Evolutionary conservation across 35 echinoderm and acorn worm species (phyloP).

Genomic region (Stichopus chloronotus): DNA sequence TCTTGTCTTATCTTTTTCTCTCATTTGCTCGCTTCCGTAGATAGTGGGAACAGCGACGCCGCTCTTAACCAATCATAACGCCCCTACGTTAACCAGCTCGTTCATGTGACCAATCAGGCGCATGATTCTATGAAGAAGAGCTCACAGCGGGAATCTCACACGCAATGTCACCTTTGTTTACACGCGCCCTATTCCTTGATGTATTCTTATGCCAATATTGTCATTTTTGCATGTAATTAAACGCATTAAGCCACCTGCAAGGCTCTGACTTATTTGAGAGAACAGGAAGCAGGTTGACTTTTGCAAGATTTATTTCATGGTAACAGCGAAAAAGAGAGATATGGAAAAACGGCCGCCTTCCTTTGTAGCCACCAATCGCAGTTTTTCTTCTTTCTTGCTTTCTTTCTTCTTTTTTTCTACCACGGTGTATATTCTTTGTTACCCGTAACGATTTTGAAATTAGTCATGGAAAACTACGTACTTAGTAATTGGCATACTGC

Average conservation of each 20-base stretch:
- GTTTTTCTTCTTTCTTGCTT: not conserved
- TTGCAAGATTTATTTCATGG: constrained; percentile 19
- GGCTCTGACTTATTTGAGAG: not conserved
- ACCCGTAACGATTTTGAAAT: constrained; percentile 57
- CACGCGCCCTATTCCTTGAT: not conserved
- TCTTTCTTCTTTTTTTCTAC: not conserved
- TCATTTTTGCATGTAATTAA: constrained; percentile 59
- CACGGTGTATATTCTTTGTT: constrained; percentile 17
- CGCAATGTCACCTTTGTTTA: constrained; percentile 42
- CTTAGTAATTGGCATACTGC: constrained; percentile 30
- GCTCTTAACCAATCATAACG: constrained; percentile 46
- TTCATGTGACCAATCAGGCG: constrained; percentile 41
- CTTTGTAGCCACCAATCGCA: not conserved
- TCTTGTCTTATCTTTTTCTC: not conserved
- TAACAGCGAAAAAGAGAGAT: not conserved
- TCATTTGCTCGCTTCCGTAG: constrained; percentile 1
- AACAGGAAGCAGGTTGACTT: constrained; percentile 49
- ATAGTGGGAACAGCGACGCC: not conserved
- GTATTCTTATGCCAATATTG: constrained; percentile 55
- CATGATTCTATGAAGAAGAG: constrained; percentile 17
- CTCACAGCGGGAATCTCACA: constrained; percentile 42
- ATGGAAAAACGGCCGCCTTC: not conserved
- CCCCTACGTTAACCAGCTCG: constrained; percentile 7
- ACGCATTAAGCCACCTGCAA: constrained; percentile 59
- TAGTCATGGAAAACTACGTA: constrained; percentile 58